phyloP scores from a whole-genome alignment of 2,113 vertebrate species.

The Junco hyemalis region DNA sequence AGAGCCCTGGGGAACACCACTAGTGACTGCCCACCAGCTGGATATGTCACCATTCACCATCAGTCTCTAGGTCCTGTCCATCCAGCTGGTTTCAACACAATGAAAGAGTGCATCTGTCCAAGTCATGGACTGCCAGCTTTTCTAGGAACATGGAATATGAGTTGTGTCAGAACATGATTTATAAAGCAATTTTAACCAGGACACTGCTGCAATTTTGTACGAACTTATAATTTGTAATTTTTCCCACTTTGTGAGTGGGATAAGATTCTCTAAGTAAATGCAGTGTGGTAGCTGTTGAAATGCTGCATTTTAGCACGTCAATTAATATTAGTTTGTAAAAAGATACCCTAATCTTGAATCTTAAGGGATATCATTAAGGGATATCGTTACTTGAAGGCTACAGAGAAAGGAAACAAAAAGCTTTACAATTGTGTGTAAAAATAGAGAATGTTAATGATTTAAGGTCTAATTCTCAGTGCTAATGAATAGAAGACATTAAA shows the following conservation, averaged over 20 bases:
- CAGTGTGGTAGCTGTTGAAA: neutral
- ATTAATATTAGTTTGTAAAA: neutral
- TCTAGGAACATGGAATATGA: neutral
- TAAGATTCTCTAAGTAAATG: neutral
- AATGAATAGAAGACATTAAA: neutral
- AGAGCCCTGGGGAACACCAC: neutral
- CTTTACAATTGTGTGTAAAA: neutral
- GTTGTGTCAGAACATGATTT: neutral
- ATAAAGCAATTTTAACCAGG: neutral
- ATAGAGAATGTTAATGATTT: neutral
- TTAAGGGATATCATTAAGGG: neutral
- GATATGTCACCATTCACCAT: neutral
- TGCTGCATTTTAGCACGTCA: neutral
- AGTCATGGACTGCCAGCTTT: neutral
- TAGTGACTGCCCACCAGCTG: neutral
- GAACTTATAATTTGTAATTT: neutral
- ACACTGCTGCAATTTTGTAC: neutral
- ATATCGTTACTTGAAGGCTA: neutral
- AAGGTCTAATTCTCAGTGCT: neutral
- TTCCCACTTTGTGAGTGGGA: neutral
- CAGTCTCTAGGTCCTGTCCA: too few relatives aligned
- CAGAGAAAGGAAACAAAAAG: neutral
- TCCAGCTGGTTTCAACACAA: neutral
- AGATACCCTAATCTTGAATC: neutral
- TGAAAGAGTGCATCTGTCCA: neutral